Conservation (phyloP, 2,797 vertebrate genomes). For the Synaphobranchus kaupii region DNA sequence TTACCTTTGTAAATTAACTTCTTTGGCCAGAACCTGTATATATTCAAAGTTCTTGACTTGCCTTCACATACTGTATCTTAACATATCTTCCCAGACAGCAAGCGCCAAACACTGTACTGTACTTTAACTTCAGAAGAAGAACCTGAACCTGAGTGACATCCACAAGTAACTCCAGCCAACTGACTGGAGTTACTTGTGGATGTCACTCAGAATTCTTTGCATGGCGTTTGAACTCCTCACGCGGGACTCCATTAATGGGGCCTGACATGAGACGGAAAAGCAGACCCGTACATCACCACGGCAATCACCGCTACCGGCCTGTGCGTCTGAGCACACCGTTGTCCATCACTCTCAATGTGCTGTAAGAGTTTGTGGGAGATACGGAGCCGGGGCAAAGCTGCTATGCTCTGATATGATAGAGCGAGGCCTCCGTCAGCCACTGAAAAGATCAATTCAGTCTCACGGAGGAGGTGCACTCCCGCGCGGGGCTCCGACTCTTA, state of each 20-base stretch:
- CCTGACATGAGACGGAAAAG: conserved; percentile 52
- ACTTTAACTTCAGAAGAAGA: neutral
- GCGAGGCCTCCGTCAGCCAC: conserved; percentile 36
- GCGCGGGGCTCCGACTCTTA: neutral
- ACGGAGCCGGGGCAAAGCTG: conserved; percentile 45
- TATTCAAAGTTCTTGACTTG: neutral
- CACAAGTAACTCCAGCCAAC: conserved; percentile 52
- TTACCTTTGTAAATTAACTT: no score
- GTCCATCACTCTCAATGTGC: conserved; percentile 55
- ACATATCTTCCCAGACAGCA: neutral
- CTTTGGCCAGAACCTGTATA: neutral
- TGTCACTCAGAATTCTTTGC: conserved; percentile 13
- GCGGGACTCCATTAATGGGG: conserved; percentile 53
- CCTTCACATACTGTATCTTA: neutral
- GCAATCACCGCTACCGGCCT: conserved; percentile 45
- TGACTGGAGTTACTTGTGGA: no score
- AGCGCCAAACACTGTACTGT: neutral
- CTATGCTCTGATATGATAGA: conserved; percentile 59
- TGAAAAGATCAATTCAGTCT: conserved; percentile 5
- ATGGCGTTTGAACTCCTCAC: conserved; percentile 49
- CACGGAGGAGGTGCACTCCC: neutral
- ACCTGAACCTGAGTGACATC: conserved; percentile 25
- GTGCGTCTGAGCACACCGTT: conserved; percentile 48
- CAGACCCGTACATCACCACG: conserved; percentile 55
- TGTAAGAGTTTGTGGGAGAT: conserved; percentile 39